Evolutionary conservation across 2,797 vertebrate genomes (phyloP).

Genomic region (Sebastes steindachneri): DNA sequence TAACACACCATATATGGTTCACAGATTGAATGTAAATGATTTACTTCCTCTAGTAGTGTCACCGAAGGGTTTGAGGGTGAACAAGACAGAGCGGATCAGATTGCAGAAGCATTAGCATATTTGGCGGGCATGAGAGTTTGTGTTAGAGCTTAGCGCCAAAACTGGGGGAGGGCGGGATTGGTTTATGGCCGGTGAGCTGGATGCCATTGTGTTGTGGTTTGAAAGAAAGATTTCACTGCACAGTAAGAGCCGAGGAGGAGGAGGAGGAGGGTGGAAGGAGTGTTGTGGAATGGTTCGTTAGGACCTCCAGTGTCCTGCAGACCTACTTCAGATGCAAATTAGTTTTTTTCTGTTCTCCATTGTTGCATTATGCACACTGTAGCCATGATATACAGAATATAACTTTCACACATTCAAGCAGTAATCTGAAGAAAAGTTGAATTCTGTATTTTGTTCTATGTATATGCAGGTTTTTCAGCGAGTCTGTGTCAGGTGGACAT

Average conservation of each 20-base stretch:
- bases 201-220: slow-evolving; percentile 69
- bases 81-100: slow-evolving; percentile 25
- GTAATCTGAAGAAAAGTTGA: neutral
- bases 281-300: slow-evolving; percentile 45
- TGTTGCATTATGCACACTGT: neutral
- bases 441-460: neutral
- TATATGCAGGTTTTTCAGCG: slow-evolving; percentile 90
- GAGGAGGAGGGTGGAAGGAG: neutral
- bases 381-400: neutral
- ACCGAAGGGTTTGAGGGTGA: slow-evolving; percentile 8
- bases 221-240: slow-evolving; percentile 73
- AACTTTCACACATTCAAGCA: neutral
- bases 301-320: slow-evolving; percentile 66
- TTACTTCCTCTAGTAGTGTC: slow-evolving; percentile 37
- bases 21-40: slow-evolving; percentile 61
- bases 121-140: slow-evolving; percentile 88
- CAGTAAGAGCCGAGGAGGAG: slow-evolving; percentile 51
- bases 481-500: slow-evolving; percentile 93
- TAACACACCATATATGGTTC: neutral
- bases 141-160: slow-evolving; percentile 87
- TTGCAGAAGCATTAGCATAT: slow-evolving; percentile 86
- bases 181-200: slow-evolving; percentile 59
- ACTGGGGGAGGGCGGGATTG: slow-evolving; percentile 60
- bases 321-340: slow-evolving; percentile 77
- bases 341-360: slow-evolving; percentile 37